A percentile compares a stretch with the other conserved stretches of the same genome.
These are phyloP conservation scores for Sardina pilchardus DNA, from an alignment of 2,113 vertebrate species.

Conservation along the genomic window DNA sequence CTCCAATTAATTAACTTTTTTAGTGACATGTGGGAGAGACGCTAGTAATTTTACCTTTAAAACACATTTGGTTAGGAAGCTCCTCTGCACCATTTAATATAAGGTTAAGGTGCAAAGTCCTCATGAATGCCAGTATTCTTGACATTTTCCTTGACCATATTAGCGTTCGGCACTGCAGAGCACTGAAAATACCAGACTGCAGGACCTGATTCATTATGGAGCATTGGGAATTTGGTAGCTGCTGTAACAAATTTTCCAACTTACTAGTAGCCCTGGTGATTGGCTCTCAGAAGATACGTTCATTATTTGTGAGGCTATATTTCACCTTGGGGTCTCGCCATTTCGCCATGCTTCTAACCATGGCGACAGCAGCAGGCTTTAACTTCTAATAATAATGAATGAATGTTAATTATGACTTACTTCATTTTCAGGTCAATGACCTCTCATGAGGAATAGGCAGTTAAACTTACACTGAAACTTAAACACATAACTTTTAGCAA, in stretches of 20 bases:
- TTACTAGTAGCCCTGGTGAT: background rate
- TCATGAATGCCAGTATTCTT: background rate
- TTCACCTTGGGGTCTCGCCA: background rate
- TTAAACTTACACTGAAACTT: background rate
- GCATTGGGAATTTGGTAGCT: background rate
- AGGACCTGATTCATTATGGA: background rate
- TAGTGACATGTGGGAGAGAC: background rate
- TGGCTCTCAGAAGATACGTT: background rate
- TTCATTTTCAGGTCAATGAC: background rate
- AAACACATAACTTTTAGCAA: background rate
- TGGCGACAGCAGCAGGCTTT: background rate
- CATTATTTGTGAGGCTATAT: background rate
- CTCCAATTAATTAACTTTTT: background rate
- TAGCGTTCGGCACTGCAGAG: background rate
- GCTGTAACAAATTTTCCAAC: background rate
- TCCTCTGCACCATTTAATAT: background rate
- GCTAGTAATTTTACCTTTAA: background rate
- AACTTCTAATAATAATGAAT: background rate
- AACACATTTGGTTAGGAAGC: background rate
- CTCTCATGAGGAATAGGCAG: background rate
- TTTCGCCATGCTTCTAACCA: background rate
- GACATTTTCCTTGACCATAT: background rate
- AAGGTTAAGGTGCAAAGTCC: background rate
- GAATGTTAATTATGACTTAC: background rate
- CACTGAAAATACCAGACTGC: background rate